Percentiles rank a stretch among this genome's conserved stretches.
Evolutionary conservation across 2,888 invertebrate genomes (phyloP).

Genomic region (Axea sp.): DNA sequence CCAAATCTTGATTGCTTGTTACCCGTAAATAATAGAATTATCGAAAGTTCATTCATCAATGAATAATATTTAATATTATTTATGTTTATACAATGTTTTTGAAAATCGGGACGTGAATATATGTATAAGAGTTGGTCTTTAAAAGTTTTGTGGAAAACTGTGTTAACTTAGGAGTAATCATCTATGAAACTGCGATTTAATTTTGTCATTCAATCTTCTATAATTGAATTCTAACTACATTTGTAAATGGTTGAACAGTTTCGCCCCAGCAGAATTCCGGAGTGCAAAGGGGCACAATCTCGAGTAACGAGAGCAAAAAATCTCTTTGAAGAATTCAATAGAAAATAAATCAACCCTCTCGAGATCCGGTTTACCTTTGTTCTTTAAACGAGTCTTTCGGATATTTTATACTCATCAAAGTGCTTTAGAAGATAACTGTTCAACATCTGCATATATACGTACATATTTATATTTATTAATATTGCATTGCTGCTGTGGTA

Average conservation of each 20-base stretch:
- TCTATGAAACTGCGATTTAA: constrained; percentile 47
- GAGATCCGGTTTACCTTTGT: constrained; percentile 39
- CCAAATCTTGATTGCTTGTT: too few relatives aligned
- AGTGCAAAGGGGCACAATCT: constrained; percentile 45
- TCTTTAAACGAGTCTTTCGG: constrained; percentile 36
- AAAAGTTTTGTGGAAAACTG: constrained; percentile 36
- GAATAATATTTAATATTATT: too few relatives aligned
- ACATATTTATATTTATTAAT: too few relatives aligned
- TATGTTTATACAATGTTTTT: constrained; percentile 1
- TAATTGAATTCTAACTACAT: constrained; percentile 58
- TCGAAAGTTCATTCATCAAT: too few relatives aligned
- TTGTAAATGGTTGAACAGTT: constrained; percentile 34
- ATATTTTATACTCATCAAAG: constrained; percentile 40
- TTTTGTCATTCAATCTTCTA: constrained; percentile 46
- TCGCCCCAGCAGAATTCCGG: constrained; percentile 27
- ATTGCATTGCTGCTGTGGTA: too few relatives aligned
- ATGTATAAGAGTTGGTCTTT: constrained; percentile 3
- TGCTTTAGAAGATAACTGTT: constrained; percentile 31
- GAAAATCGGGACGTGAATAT: not conserved
- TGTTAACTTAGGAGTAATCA: constrained; percentile 43
- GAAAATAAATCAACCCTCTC: constrained; percentile 43
- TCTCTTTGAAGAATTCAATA: constrained; percentile 49
- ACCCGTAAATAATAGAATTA: too few relatives aligned
- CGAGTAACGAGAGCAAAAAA: constrained; percentile 39
- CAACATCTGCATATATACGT: too few relatives aligned